phyloP scores from a whole-genome alignment of 2,888 invertebrate species.

The Orchestes rusci region DNA sequence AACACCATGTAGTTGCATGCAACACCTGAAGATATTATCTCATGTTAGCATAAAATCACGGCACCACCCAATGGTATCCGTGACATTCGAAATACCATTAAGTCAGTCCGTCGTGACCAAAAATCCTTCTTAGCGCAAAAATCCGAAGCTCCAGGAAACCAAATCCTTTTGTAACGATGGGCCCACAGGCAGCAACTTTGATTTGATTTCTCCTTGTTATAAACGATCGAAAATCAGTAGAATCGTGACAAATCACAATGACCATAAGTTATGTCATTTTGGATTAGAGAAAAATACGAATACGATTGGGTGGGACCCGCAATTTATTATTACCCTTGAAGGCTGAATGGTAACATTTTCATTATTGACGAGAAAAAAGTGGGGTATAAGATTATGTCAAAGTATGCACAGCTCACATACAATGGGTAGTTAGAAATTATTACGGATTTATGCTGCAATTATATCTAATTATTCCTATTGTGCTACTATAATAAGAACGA shows the following conservation, averaged over 20 bases:
- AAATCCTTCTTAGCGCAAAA: conserved; percentile 6
- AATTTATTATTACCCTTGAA: conserved; percentile 7
- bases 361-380: conserved; percentile 6
- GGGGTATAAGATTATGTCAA: conserved; percentile 10
- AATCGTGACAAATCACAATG: too few relatives aligned
- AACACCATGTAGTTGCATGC: too few relatives aligned
- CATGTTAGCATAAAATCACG: too few relatives aligned
- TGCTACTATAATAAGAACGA: neutral
- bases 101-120: conserved; percentile 3
- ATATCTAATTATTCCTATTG: conserved; percentile 1
- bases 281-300: too few relatives aligned
- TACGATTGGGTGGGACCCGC: conserved; percentile 3
- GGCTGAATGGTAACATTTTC: conserved; percentile 4
- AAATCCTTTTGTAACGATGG: conserved; percentile 8
- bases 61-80: conserved; percentile 4
- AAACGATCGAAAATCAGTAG: too few relatives aligned
- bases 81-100: conserved; percentile 11
- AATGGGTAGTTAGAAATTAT: conserved; percentile 9
- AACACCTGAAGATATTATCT: too few relatives aligned
- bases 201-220: too few relatives aligned
- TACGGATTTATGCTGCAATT: conserved; percentile 8
- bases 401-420: conserved; percentile 4
- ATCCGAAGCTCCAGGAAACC: conserved; percentile 7
- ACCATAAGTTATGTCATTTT: too few relatives aligned
- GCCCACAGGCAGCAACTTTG: neutral